A percentile compares a stretch with the other conserved stretches of the same genome.
These are phyloP conservation scores for Sisyra nigra DNA, from an alignment of 2,888 invertebrate genomes.

Conservation along the genomic window DNA sequence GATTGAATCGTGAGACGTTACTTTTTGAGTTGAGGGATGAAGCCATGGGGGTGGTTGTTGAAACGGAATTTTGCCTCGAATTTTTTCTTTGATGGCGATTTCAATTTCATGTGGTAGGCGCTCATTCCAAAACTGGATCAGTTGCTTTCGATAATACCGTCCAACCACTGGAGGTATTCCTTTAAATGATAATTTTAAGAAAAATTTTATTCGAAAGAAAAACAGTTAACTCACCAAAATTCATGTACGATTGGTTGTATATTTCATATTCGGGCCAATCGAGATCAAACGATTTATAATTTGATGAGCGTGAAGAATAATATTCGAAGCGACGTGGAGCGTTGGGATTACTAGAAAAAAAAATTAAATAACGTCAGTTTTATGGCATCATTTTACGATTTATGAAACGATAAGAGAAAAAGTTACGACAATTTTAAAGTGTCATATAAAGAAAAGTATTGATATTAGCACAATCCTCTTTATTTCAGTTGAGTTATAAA, in stretches of 20 bases:
- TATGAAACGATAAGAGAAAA: not conserved
- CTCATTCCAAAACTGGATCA: constrained; percentile 62
- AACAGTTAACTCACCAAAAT: constrained; percentile 42
- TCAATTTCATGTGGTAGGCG: constrained; percentile 10
- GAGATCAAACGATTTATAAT: constrained; percentile 52
- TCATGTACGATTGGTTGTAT: constrained; percentile 57
- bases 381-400: constrained; percentile 4
- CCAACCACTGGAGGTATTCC: constrained; percentile 61
- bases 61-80: constrained; percentile 9
- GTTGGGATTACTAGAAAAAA: constrained; percentile 52
- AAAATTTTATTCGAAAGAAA: not conserved
- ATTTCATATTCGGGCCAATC: constrained; percentile 76
- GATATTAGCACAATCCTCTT: no score
- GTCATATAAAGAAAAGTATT: no score
- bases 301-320: constrained; percentile 41
- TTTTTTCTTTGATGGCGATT: not conserved
- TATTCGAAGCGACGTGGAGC: constrained; percentile 50
- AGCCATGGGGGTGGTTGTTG: constrained; percentile 6
- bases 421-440: no score
- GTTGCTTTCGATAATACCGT: constrained; percentile 58
- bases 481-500: no score
- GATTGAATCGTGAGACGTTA: not conserved
- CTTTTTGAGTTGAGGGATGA: constrained; percentile 3
- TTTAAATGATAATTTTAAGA: constrained; percentile 22
- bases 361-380: constrained; percentile 10